These are phyloP conservation scores for Australoheros scitulus DNA, from an alignment of 2,113 vertebrate species.

Conservation along the genomic window DNA sequence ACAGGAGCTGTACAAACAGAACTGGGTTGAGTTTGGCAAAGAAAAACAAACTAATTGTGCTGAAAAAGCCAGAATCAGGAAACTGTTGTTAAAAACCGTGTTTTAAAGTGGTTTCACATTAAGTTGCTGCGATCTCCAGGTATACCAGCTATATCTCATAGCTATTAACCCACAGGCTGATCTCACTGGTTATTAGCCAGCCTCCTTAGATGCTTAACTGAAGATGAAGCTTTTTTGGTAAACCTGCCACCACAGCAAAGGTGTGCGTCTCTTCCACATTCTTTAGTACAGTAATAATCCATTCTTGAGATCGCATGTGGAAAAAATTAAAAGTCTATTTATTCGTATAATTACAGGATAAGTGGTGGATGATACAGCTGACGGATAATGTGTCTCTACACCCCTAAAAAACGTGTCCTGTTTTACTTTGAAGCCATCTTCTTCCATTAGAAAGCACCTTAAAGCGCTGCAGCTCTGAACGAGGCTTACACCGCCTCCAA, in stretches of 20 bases:
- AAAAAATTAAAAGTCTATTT: neutral
- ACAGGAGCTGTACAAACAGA: too few species aligned
- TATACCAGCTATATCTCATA: too few species aligned
- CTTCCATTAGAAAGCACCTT: neutral
- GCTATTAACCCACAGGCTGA: too few species aligned
- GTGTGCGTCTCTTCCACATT: neutral
- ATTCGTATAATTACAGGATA: too few species aligned
- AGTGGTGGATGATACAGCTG: neutral
- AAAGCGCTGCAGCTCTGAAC: neutral
- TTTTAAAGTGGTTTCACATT: too few species aligned
- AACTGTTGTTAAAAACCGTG: neutral
- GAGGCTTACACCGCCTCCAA: neutral
- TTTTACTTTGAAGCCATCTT: neutral
- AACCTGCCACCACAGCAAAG: fast-evolving
- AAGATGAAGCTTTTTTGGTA: neutral
- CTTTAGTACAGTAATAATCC: neutral
- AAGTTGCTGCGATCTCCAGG: too few species aligned
- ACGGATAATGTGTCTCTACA: neutral
- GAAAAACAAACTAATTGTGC: neutral
- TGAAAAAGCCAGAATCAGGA: neutral
- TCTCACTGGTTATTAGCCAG: too few species aligned
- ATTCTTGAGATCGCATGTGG: too few species aligned
- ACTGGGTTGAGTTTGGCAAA: too few species aligned
- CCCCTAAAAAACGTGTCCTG: neutral
- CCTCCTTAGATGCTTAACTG: too few species aligned